Conservation (phyloP, 1,140 invertebrate species). For the Zaprionus nigranus region DNA sequence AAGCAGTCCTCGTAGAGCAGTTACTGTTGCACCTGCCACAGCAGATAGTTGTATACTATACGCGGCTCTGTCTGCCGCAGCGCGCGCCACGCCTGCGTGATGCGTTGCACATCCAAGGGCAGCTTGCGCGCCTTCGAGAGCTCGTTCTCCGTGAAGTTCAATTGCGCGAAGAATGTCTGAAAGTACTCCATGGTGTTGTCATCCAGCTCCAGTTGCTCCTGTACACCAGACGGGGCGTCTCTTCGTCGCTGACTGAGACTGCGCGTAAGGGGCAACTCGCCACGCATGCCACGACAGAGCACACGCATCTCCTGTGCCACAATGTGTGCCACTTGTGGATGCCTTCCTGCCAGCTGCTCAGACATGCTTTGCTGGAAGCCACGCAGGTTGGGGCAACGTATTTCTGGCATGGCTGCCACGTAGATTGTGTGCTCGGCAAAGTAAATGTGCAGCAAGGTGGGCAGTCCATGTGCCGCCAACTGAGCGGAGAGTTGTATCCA, state of each 20-base stretch:
- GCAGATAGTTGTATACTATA: conserved; percentile 68
- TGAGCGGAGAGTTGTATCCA: conserved; percentile 68
- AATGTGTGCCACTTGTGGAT: conserved; percentile 56
- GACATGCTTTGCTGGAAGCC: conserved; percentile 43
- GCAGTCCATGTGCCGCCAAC: conserved; percentile 67
- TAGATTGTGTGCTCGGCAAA: conserved; percentile 72
- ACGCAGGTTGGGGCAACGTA: conserved; percentile 47
- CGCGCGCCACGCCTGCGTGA: conserved; percentile 43
- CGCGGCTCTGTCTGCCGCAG: conserved; percentile 66
- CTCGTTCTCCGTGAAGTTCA: conserved; percentile 58
- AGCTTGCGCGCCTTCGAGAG: conserved; percentile 61
- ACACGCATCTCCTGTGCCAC: conserved; percentile 62
- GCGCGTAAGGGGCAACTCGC: conserved; percentile 47
- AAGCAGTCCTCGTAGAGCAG: conserved; percentile 64
- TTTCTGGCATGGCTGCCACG: conserved; percentile 57
- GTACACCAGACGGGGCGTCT: background rate
- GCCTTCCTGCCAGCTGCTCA: conserved; percentile 24
- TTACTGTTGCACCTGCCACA: conserved; percentile 64
- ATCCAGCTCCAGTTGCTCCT: conserved; percentile 55
- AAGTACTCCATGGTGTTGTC: conserved; percentile 66
- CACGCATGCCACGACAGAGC: conserved; percentile 66
- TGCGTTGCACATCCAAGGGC: conserved; percentile 48
- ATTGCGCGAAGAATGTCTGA: conserved; percentile 50
- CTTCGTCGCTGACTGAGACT: conserved; percentile 25
- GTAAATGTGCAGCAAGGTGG: conserved; percentile 67